Evolutionary conservation across 2,888 invertebrate species (phyloP), one percentile per base, ranked within the genome.

Genomic region (Athetis lepigone): DNA sequence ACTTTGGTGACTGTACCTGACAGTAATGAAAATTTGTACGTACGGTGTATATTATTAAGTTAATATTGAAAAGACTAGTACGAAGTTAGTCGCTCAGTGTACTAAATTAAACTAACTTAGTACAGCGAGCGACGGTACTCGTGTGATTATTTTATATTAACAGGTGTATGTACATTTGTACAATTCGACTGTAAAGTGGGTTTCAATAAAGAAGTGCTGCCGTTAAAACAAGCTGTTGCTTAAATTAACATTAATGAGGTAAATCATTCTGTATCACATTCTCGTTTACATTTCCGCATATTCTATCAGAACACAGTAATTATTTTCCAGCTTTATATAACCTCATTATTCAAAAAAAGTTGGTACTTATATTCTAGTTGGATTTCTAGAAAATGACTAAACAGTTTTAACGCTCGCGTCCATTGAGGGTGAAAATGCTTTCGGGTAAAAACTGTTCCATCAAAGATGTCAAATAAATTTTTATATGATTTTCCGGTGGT

Each of bases 401-500:
- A 42, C n/a, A 16, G 7, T 36, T 33, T 61, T 5, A 0, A 33
- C 19, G 16, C 18, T 19, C 13, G 36, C 47, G 27, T 21, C 27
- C 25, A 43, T 49, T 51, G 6, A 18, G 13, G n/a, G 25, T 25
- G 33, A 37, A 65, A 61, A 62, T 40, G 33, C 11, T 63, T 72
- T 39, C 11, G 33, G 42, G 39, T n/a, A 56, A 47, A 74, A 75
- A 71, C 39, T 55, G 58, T 62, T 57, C 64, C 54, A 64, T 74
- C 61, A 75, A 63, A 64, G 42, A 67, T 54, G 52, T 74, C 66
- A 75, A 84, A 84, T 81, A 79, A 80, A 75, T 75, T 72, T 81
- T 81, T 78, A 82, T 85, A 61, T 77, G 77, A 86, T 85, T 84
- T 86, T 87, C 82, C 74, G 76, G 62, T 70, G 63, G 79, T 82